phyloP scores from a whole-genome alignment of 2,113 vertebrate species.

The Callospermophilus lateralis region DNA sequence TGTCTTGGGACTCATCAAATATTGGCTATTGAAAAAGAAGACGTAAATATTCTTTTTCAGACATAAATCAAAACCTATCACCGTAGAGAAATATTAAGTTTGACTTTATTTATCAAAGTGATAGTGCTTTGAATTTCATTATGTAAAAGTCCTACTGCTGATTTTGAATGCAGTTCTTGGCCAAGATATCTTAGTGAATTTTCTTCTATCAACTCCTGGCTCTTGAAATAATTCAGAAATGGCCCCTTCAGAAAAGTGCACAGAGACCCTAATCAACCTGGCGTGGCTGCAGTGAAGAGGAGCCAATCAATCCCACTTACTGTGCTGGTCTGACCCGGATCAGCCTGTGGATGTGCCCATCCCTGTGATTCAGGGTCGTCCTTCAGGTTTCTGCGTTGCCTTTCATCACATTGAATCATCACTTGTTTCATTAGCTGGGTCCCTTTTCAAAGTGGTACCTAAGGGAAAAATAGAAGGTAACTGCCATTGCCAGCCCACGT shows the following conservation, averaged over 20 bases:
- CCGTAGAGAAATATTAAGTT: neutral
- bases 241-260: neutral
- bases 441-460: conserved; percentile 67
- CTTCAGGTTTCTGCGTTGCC: neutral
- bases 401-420: conserved; percentile 55
- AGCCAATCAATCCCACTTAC: neutral
- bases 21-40: neutral
- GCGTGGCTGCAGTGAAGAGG: neutral
- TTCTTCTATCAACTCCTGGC: neutral
- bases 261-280: neutral
- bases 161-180: neutral
- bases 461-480: conserved; percentile 46
- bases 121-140: neutral
- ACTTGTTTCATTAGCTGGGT: conserved; percentile 41
- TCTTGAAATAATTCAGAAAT: neutral
- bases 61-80: neutral
- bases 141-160: neutral
- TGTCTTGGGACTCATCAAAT: neutral
- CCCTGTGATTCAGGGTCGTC: neutral
- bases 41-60: neutral
- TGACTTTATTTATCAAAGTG: conserved; percentile 23
- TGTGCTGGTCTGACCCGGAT: neutral
- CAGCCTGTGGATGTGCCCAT: neutral
- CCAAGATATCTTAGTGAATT: neutral
- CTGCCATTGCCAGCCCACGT: neutral